Evolutionary conservation across 2,888 invertebrate genomes (phyloP), one percentile per base, ranked within the genome.

Genomic region (Hirtodrosophila duncani): DNA sequence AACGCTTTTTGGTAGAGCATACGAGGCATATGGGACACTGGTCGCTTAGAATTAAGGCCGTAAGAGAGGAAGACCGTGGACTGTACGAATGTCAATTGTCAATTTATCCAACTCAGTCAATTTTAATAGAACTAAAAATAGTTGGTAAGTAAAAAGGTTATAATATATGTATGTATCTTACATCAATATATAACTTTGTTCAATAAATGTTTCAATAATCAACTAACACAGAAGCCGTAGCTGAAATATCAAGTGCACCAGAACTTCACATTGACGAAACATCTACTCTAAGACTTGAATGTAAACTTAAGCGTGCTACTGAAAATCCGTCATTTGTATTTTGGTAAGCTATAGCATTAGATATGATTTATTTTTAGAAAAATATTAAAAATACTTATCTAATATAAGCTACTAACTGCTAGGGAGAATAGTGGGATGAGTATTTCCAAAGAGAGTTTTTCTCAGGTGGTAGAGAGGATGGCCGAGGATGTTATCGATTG

Each of bases 61-160:
- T 86, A n/a, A 75, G 82, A 16, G 86, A 87, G 39, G 87, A 86
- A 23, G 87, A 87, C 61, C 82, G 84, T 37, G 87, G 87, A 36
- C 84, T 90, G 45, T 91, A 91, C 82, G 90, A 91, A 84, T 91
- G 91, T 84, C 91, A 91, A 88, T 89, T 91, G 68, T 91, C 91
- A 60, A 90, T 90, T 44, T 90, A 91, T 85, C 91, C 91, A 34
- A 90, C 91, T 13, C 89, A 89, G 66, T 90, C 91, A 81, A 90
- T 91, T 77, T 88, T 90, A 69, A 88, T 91, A 66, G 90, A 91
- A 79, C 86, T 91, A 64, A 90, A 89, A 82, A 90, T 91, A 67
- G 89, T 91, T 69, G 91, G 91, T 91, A 88, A 88, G 88, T 86
- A 45, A n/a, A n/a, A n/a, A n/a, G n/a, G n/a, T n/a, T n/a, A n/a